Conservation (phyloP, 2,888 invertebrate species). For the Phortica magna region DNA sequence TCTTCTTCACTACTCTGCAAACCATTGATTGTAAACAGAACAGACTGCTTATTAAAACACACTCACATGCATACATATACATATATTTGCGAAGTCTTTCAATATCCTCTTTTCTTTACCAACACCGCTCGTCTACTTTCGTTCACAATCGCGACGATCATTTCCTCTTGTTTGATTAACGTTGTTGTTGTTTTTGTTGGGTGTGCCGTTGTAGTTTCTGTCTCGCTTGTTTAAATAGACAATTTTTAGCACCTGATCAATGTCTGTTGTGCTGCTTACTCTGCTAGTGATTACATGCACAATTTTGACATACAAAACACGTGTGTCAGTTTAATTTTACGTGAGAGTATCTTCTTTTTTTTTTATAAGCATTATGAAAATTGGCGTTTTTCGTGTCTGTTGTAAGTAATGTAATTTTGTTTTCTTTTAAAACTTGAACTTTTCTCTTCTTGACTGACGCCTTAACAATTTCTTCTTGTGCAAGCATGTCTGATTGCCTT, state of each 20-base stretch:
- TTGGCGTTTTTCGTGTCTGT: background rate
- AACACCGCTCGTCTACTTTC: no score
- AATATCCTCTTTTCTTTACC: no score
- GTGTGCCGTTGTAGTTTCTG: background rate
- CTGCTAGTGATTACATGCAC: background rate
- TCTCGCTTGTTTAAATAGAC: conserved; percentile 40
- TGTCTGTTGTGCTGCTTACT: background rate
- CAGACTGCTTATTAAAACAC: no score
- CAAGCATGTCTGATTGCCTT: background rate
- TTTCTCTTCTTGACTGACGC: background rate
- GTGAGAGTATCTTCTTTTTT: no score
- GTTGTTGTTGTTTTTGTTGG: background rate
- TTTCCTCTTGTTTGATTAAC: background rate
- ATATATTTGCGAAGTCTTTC: no score
- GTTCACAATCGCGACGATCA: no score
- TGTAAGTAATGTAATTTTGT: background rate
- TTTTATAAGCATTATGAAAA: no score
- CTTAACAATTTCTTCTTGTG: background rate
- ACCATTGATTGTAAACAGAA: no score
- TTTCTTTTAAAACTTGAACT: background rate
- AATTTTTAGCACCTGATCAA: conserved; percentile 26
- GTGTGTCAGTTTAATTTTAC: no score
- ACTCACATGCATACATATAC: no score
- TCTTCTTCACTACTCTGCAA: no score
- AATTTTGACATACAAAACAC: no score